Base-by-base conservation (phyloP, 35 echinoderm and acorn worm species). In the Apostichopus parvimensis region DNA sequence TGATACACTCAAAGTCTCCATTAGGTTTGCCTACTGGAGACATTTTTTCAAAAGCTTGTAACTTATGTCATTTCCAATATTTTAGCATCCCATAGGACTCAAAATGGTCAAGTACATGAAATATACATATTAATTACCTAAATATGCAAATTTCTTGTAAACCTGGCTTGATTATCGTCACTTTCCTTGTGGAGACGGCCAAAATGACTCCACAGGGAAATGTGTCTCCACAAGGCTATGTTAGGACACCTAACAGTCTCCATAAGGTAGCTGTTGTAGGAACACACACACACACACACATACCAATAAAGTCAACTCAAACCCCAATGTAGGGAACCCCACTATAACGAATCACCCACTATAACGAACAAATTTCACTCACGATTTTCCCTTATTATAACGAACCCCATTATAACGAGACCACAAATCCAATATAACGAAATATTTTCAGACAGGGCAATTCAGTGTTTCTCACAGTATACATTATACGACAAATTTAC, bases 201-300 rank as follows among this genome's bases (percentile, higher is more conserved):
- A 86, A 64, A 59, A n/a, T 86, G 83, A 60, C 83, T 86, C 54
- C 83, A 86, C 56, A 86, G 10, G 83, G 59, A 86, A 86, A 20
- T 15, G 56, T 20, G 83, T 86, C 83, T 86, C 83, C 83, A 86
- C 45, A 86, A 86, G 83, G 83, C n/a, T 59, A 86, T 86, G 21
- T 20, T 8, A 55, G 83, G 22, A 59, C 59, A 86, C 59, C 54
- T 59, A 15, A 60, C 5, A 13, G 82, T 59, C 82, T 86, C 82
- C 82, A 86, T n/a, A 86, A 86, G 83, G 53, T 56, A 86, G 21
- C 56, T 62, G 9, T 86, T 60, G 83, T 86, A 56, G 10, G 54
- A 26, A 25, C 79, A 26, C 54, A 82, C 79, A 82, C 23, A 82
- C 45, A 82, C 28, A 82, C 18, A 82, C 28, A 82, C 25, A 25